Conservation (phyloP, 2,888 invertebrate species). For the Taphrorychus bicolor region DNA sequence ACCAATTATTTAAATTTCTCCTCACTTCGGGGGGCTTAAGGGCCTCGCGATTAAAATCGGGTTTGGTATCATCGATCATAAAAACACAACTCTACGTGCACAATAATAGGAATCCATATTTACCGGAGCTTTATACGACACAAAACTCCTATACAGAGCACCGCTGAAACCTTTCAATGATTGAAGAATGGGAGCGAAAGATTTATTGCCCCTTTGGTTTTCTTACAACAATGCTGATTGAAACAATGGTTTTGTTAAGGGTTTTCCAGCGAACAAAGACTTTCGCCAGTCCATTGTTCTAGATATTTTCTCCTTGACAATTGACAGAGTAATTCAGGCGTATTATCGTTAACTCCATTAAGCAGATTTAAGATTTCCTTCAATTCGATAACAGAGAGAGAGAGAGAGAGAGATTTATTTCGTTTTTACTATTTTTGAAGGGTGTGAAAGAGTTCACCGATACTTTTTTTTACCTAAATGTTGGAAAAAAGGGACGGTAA, state of each 20-base stretch:
- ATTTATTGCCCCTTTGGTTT: conserved; percentile 40
- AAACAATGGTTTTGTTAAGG: conserved; percentile 40
- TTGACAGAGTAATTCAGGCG: conserved; percentile 17
- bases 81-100: neutral
- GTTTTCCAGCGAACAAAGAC: conserved; percentile 32
- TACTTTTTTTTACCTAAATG: too few species aligned
- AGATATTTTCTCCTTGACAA: conserved; percentile 32
- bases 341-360: conserved; percentile 25
- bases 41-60: neutral
- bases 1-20: conserved; percentile 25
- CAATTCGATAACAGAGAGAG: neutral
- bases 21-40: neutral
- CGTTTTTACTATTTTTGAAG: neutral
- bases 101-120: conserved; percentile 18
- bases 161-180: conserved; percentile 3
- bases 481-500: too few species aligned
- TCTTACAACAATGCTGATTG: conserved; percentile 36
- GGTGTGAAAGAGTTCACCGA: too few species aligned
- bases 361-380: conserved; percentile 2
- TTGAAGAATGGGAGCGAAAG: conserved; percentile 35
- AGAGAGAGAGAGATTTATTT: neutral
- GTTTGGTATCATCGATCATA: neutral
- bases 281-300: conserved; percentile 23
- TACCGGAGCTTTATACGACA: conserved; percentile 9
- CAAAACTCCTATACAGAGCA: conserved; percentile 3